Evolutionary conservation across 2,888 invertebrate genomes (phyloP).

Genomic region (Altica lythri): DNA sequence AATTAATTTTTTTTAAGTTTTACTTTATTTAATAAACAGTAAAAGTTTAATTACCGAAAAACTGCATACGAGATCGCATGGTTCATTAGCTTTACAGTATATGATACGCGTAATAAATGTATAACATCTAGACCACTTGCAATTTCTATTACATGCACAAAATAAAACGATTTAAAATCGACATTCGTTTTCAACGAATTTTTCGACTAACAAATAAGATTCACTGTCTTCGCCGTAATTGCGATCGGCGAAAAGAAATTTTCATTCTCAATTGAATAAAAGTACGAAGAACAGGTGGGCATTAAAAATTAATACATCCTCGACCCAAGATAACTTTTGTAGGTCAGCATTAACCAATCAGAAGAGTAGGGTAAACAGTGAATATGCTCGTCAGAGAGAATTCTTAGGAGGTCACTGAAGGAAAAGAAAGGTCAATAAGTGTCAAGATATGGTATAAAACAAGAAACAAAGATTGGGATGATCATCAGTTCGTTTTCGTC

Average conservation of each 20-base stretch:
- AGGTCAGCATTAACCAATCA: slow-evolving; percentile 52
- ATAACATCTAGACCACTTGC: slow-evolving; percentile 23
- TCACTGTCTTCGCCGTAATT: slow-evolving; percentile 40
- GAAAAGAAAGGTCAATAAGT: slow-evolving; percentile 53
- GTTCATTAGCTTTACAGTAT: no score
- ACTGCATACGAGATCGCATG: no score
- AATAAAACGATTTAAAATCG: slow-evolving; percentile 21
- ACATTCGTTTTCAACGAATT: slow-evolving; percentile 27
- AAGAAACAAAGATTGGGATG: slow-evolving; percentile 46
- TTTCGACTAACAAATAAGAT: slow-evolving; percentile 36
- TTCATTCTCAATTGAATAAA: slow-evolving; percentile 19
- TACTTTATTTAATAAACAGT: no score
- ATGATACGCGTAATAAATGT: slow-evolving; percentile 8
- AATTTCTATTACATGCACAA: slow-evolving; percentile 19
- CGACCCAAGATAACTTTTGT: slow-evolving; percentile 43
- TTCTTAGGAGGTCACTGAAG: slow-evolving; percentile 51
- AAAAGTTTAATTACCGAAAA: no score
- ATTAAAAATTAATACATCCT: slow-evolving; percentile 34
- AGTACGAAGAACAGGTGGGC: slow-evolving; percentile 27
- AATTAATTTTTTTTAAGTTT: no score
- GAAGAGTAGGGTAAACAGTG: slow-evolving; percentile 49
- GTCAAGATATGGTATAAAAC: slow-evolving; percentile 52
- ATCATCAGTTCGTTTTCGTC: slow-evolving; percentile 51
- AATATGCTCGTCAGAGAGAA: slow-evolving; percentile 28
- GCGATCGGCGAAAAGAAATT: slow-evolving; percentile 23